Base-by-base conservation (phyloP, 2,888 invertebrate genomes). In the Phengaris alcon region DNA sequence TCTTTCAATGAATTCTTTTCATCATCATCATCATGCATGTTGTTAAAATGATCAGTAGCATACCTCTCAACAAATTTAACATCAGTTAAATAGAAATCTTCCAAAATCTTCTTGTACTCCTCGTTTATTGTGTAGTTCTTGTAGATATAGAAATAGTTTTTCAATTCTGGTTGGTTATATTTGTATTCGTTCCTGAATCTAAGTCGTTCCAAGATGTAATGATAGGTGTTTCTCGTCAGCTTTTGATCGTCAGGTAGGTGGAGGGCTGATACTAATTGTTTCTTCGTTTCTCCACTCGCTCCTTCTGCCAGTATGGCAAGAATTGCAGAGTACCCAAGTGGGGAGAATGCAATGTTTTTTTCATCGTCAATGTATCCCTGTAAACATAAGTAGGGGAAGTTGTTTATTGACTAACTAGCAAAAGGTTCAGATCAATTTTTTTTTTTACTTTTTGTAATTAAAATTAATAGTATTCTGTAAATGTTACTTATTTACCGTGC, bases 81-180 rank as follows among this genome's bases (percentile, higher is more conserved):
- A 57, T 95, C 95, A 72, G 95, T 95, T 68, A 94, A 86, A 79
- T 95, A 96, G 81, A 94, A 94, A 73, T 95, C 93, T 83, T 91
- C 90, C 4, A 96, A 83, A 72, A 95, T 86, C 79, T 94, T 90
- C 79, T 94, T 95, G 82, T 94, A 95, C 48, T 94, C 94, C 64
- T 95, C 94, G 77, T 94, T 93, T 4, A 95, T 94, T 0, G 95
- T 94, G 82, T 95, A 94, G 81, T 95, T 95, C 81, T 95, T 95
- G 84, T 95, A 96, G 7, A 96, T 94, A 80, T 96, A 96, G 81
- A 96, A 94, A 91, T 94, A 96, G 81, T 95, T 95, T 82, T 95
- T 95, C 79, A 96, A 88, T 79, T 95, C 95, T 0, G 95, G 95
- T 76, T 91, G 89, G 78, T 94, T 94, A 75, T 88, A 86, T 84